These are phyloP conservation scores for Hyppa rectilinea DNA, from an alignment of 2,888 invertebrate species.

Conservation along the genomic window DNA sequence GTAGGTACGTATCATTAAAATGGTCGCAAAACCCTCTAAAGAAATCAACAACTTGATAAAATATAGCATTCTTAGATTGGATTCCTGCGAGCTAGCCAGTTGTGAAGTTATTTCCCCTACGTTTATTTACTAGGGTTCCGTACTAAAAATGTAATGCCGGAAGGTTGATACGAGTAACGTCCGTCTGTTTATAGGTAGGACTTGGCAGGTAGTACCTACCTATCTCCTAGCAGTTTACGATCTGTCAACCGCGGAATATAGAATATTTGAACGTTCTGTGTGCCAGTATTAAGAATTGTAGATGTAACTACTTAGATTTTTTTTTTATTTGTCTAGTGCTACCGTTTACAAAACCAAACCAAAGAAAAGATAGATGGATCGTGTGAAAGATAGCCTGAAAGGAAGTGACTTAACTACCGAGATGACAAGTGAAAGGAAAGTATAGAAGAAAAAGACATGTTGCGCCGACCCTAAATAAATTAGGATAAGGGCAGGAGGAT, in stretches of 20 bases:
- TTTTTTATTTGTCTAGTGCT: not conserved
- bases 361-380: not conserved
- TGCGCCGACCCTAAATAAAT: not conserved
- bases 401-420: too few species aligned
- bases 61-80: constrained; percentile 4
- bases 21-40: constrained; percentile 5
- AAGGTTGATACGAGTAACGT: constrained; percentile 2
- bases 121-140: constrained; percentile 30
- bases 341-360: not conserved
- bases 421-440: too few species aligned
- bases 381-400: too few species aligned
- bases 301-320: too few species aligned
- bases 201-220: not conserved
- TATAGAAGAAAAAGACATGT: not conserved
- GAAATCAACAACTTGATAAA: constrained; percentile 12
- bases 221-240: constrained; percentile 4
- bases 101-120: constrained; percentile 22
- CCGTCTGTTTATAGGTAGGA: constrained; percentile 1
- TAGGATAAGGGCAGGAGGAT: too few species aligned
- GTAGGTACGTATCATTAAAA: constrained; percentile 15
- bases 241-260: not conserved
- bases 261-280: constrained; percentile 1
- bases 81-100: constrained; percentile 16
- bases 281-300: not conserved
- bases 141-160: constrained; percentile 4